phyloP scores from a whole-genome alignment of 2,888 invertebrate genomes.

The Lasioglossum zephyrum region DNA sequence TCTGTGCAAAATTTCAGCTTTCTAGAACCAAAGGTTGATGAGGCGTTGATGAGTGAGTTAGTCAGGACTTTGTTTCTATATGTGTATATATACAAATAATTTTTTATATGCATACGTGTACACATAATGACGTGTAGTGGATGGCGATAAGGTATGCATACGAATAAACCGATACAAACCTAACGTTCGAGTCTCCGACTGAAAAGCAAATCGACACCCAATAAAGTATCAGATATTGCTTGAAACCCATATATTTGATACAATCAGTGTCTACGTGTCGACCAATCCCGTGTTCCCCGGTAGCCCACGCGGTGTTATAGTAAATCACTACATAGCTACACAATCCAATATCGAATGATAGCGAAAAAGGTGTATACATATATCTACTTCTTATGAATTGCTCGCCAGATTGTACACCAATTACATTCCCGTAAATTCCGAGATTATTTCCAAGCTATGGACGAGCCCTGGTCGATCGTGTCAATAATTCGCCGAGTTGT shows the following conservation, averaged over 20 bases:
- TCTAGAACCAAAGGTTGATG: no score
- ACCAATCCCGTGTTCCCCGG: slow-evolving; percentile 26
- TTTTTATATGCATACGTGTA: neutral
- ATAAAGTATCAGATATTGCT: slow-evolving; percentile 21
- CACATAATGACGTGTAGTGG: neutral
- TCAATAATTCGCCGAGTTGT: neutral
- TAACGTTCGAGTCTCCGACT: neutral
- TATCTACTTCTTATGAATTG: neutral
- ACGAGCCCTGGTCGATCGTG: neutral
- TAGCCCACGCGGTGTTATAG: slow-evolving; percentile 65
- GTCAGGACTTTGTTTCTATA: no score
- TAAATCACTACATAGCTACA: slow-evolving; percentile 68
- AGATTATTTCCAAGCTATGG: neutral
- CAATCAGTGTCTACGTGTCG: slow-evolving; percentile 19
- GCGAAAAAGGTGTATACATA: neutral
- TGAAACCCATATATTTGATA: slow-evolving; percentile 18
- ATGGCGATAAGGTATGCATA: neutral
- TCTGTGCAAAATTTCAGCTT: no score
- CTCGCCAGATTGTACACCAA: slow-evolving; percentile 4
- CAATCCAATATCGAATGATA: slow-evolving; percentile 73
- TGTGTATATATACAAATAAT: neutral
- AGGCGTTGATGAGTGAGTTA: no score
- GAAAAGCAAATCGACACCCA: slow-evolving; percentile 18
- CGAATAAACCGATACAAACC: slow-evolving; percentile 7
- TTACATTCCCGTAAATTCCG: neutral